phyloP scores from a whole-genome alignment of 2,888 invertebrate species.

The Parelbella ahira region DNA sequence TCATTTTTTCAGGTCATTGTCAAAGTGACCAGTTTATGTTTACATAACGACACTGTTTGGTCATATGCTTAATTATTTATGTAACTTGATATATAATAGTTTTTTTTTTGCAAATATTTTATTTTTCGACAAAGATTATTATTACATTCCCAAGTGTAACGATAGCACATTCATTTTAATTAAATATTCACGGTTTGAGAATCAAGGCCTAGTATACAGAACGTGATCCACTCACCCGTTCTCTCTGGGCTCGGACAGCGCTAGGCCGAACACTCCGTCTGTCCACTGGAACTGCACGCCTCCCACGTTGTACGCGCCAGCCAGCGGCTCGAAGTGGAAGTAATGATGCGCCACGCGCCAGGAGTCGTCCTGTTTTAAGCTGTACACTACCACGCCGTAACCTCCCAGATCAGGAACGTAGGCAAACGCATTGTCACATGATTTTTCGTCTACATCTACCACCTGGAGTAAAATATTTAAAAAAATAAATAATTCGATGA shows the following conservation, averaged over 20 bases:
- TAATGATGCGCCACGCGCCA: slow-evolving; percentile 90
- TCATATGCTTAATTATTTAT: slow-evolving; percentile 22
- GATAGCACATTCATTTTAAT: slow-evolving; percentile 26
- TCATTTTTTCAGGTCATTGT: slow-evolving; percentile 48
- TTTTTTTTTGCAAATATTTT: no score
- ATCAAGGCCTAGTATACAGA: slow-evolving; percentile 30
- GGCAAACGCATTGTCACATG: slow-evolving; percentile 87
- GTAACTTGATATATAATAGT: background rate
- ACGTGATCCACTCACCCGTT: slow-evolving; percentile 67
- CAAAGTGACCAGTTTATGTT: slow-evolving; percentile 30
- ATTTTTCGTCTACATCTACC: slow-evolving; percentile 84
- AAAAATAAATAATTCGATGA: no score
- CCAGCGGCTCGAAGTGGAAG: slow-evolving; percentile 90
- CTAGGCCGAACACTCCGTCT: slow-evolving; percentile 89
- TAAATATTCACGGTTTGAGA: slow-evolving; percentile 30
- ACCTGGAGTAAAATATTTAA: no score
- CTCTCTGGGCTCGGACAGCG: slow-evolving; percentile 81
- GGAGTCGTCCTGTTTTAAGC: slow-evolving; percentile 85
- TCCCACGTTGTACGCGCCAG: slow-evolving; percentile 87
- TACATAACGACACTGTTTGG: slow-evolving; percentile 27
- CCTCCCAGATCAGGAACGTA: slow-evolving; percentile 89
- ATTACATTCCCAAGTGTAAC: slow-evolving; percentile 30
- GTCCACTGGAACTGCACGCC: slow-evolving; percentile 93
- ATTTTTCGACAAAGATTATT: no score
- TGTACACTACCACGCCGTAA: slow-evolving; percentile 89